phyloP scores from a whole-genome alignment of 2,113 vertebrate species.

The Penelope pileata region DNA sequence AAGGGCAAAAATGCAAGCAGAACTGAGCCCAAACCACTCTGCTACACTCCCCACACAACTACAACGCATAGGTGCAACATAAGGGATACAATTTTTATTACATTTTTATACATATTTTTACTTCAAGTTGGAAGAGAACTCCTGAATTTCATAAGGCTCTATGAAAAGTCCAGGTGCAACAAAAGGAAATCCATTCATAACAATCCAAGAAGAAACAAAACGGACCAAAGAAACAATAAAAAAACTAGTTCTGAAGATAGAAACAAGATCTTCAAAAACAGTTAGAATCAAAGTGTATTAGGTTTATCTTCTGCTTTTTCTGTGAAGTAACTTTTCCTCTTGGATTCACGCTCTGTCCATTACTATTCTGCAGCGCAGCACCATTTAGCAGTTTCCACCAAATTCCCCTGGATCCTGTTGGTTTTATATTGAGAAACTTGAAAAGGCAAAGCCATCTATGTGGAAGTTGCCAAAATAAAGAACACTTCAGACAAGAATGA shows the following conservation, averaged over 20 bases:
- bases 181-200: not conserved
- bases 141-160: rapidly evolving
- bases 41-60: not conserved
- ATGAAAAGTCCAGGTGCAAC: not conserved
- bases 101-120: not conserved
- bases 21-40: not conserved
- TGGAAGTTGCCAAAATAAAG: not conserved
- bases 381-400: not conserved
- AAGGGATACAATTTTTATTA: not conserved
- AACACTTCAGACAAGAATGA: not conserved
- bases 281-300: not conserved
- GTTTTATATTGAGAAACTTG: not conserved
- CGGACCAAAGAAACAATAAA: not conserved
- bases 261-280: not conserved
- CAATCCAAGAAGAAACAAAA: not conserved
- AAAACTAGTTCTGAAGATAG: not conserved
- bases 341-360: not conserved
- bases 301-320: not conserved
- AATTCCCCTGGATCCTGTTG: not conserved
- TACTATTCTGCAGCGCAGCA: not conserved
- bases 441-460: not conserved
- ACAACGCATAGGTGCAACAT: not conserved
- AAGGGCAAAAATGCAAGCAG: not conserved
- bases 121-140: not conserved
- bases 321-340: not conserved